These are phyloP conservation scores for Rotaria magnacalcarata DNA, from an alignment of 2,888 invertebrate species.

Conservation along the genomic window DNA sequence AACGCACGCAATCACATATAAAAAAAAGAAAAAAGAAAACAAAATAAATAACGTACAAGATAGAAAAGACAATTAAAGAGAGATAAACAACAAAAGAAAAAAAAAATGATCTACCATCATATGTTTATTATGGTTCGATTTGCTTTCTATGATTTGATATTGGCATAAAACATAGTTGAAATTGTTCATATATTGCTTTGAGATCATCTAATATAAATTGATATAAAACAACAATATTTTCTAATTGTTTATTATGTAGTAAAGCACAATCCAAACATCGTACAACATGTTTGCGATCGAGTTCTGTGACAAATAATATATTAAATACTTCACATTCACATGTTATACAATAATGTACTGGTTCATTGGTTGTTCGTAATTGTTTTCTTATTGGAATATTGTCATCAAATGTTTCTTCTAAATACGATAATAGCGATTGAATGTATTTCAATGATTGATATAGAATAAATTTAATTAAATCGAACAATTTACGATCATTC, in stretches of 20 bases:
- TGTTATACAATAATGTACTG: constrained; percentile 92
- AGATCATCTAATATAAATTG: constrained; percentile 43
- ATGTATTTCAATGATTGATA: constrained; percentile 81
- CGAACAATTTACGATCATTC: constrained; percentile 69
- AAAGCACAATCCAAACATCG: constrained; percentile 45
- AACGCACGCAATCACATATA: neutral
- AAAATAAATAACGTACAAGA: neutral
- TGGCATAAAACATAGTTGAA: constrained; percentile 40
- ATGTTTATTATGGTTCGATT: neutral
- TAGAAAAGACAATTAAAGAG: neutral
- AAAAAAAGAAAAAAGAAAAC: neutral
- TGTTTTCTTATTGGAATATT: constrained; percentile 74
- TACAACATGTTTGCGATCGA: constrained; percentile 64
- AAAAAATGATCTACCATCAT: too few relatives aligned
- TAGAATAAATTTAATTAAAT: constrained; percentile 65
- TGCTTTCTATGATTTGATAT: neutral
- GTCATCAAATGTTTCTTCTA: constrained; percentile 64
- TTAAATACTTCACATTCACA: constrained; percentile 99
- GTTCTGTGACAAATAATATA: constrained; percentile 87
- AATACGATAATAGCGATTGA: constrained; percentile 70
- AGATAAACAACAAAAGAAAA: neutral
- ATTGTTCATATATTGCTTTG: constrained; percentile 38
- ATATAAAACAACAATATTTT: constrained; percentile 45
- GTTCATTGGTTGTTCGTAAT: constrained; percentile 79
- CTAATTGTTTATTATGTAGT: constrained; percentile 40